A percentile compares a stretch with the other conserved stretches of the same genome.
Evolutionary conservation across 2,888 invertebrate species (phyloP).

Genomic region (Cosmia trapezina): DNA sequence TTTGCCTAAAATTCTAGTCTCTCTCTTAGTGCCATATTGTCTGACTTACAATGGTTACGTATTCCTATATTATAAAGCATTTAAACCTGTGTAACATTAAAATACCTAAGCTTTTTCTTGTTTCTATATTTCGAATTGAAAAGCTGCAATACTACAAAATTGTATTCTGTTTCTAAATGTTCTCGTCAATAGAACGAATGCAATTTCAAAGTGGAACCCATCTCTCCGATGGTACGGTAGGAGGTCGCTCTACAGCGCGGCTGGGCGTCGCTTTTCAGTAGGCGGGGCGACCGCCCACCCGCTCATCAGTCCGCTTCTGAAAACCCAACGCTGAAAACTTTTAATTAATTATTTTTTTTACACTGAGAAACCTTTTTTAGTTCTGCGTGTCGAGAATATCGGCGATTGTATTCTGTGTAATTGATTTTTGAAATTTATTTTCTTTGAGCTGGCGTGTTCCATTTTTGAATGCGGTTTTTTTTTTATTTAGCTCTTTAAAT

Average conservation of each 20-base stretch:
- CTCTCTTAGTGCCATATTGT: too few relatives aligned
- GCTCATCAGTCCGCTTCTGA: constrained; percentile 74
- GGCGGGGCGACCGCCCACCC: constrained; percentile 81
- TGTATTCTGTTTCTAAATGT: background rate
- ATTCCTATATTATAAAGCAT: too few relatives aligned
- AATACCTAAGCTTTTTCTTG: too few relatives aligned
- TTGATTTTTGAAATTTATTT: constrained; percentile 47
- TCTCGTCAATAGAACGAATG: background rate
- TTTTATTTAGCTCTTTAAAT: background rate
- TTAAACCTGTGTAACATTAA: too few relatives aligned
- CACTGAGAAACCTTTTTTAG: constrained; percentile 56
- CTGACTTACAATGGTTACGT: too few relatives aligned
- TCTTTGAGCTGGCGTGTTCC: constrained; percentile 3
- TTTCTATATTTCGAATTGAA: too few relatives aligned
- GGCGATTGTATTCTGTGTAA: constrained; percentile 48
- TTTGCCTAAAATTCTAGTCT: too few relatives aligned
- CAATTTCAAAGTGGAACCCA: constrained; percentile 5
- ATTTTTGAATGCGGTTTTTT: constrained; percentile 30
- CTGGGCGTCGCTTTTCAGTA: constrained; percentile 87
- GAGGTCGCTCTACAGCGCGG: constrained; percentile 85
- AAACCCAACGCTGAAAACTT: constrained; percentile 60
- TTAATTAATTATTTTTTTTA: constrained; percentile 59
- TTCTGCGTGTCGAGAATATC: constrained; percentile 59
- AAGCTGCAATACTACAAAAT: too few relatives aligned
- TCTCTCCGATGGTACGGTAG: constrained; percentile 70